These are phyloP conservation scores for Tychaedon coryphoeus DNA, from an alignment of 2,113 vertebrate genomes.

Conservation along the genomic window DNA sequence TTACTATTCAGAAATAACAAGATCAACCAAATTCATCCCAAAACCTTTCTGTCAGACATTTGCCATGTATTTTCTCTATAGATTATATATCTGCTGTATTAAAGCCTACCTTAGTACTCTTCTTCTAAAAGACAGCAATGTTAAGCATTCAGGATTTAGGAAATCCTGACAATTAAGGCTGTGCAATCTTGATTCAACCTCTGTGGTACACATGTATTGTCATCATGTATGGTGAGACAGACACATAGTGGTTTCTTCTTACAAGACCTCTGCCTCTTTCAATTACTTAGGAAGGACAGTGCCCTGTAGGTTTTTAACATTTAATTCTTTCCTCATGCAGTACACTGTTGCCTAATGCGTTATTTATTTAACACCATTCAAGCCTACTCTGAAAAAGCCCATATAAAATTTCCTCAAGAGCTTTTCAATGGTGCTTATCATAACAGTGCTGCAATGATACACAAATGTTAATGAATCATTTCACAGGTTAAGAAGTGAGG, in stretches of 20 bases:
- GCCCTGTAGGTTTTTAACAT: background rate
- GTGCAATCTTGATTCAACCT: background rate
- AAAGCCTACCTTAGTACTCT: background rate
- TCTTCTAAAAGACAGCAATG: background rate
- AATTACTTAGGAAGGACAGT: background rate
- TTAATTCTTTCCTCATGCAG: slow-evolving; percentile 7
- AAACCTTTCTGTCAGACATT: background rate
- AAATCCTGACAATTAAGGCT: background rate
- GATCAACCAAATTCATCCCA: background rate
- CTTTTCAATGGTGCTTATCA: background rate
- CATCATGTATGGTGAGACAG: background rate
- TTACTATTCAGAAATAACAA: background rate
- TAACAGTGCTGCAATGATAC: background rate
- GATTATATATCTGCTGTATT: background rate
- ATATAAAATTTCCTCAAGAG: slow-evolving; percentile 14
- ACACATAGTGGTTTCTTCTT: background rate
- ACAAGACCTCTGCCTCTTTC: background rate
- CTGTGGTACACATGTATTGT: background rate
- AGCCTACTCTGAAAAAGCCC: background rate
- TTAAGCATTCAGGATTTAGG: background rate
- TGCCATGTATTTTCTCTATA: background rate
- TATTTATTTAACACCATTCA: background rate
- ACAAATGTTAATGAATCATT: background rate
- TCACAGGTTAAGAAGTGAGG: background rate
- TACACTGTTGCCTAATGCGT: background rate